Base-by-base conservation (phyloP, 2,113 vertebrate species). In the Numida meleagris region DNA sequence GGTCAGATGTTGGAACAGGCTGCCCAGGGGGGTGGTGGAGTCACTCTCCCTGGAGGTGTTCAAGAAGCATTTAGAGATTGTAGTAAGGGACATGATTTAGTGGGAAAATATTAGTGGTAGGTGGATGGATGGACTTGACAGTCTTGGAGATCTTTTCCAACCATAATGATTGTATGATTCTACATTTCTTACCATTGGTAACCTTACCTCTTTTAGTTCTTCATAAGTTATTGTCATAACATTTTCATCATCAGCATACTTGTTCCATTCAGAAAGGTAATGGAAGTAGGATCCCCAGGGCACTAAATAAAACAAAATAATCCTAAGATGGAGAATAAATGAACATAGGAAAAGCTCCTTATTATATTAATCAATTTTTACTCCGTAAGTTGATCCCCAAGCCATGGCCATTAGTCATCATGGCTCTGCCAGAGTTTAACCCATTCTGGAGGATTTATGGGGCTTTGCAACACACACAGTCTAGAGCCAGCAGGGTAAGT, bases 231-330 rank as follows among this genome's bases (percentile, higher is more conserved):
- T 66, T 1, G 98, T 5, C 98, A 98, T 96, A 23, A 98, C 72
- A 33, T 97, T 95, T 57, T 98, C 97, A 65, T 98, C 85, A 55
- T 89, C 95, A 67, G 95, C 90, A 13, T 88, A 96, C 73, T 98
- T 97, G 71, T 98, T 98, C 98, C 98, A 98, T 77, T 94, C 82
- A 51, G 96, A 70, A 53, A 97, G 93, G 9, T 98, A 96, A 20
- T 98, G 97, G 68, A 98, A 98, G 91, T 98, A 99, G 23, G 96
- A 98, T 14, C 98, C 98, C 97, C 97, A 98, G 27, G 66, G 1
- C 68, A 98, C 98, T 98, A 63, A 67, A 96, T 45, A 66, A 78
- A 89, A 55, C 5, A 36, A 71, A 95, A 81, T 3, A 13, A 65
- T 43, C 1, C 5, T n/a, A 51, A 73, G 3, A 86, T 65, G 27